Base-by-base conservation (phyloP, 2,797 vertebrate genomes). In the Varecia variegata region DNA sequence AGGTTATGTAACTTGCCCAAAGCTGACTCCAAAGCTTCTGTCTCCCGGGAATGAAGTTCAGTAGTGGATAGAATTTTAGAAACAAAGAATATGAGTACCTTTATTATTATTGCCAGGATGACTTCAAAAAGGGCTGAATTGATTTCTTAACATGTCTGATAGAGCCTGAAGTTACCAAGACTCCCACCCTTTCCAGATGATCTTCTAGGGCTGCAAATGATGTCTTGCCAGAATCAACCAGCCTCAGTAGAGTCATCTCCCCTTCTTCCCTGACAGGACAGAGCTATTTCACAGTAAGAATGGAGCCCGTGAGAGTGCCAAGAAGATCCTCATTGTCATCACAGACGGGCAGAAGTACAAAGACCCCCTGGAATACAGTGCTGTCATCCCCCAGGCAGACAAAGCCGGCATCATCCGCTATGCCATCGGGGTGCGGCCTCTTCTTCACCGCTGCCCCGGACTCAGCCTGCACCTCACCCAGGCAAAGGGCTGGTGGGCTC, bases 311-410 rank as follows among this genome's bases (percentile, higher is more conserved):
- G 60, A 82, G 5, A 92, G 65, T 81, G 98, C 98, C 74, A 98
- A 96, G 93, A 99, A 98, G 96, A 96, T 99, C 88, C 97, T 98
- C 92, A 96, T 98, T 58, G 98, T 99, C 82, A 98, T 98, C 95
- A 99, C 98, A 0, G 98, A 99, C 0, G 98, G 98, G 35, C 85
- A 97, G 95, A 98, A 98, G 40, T 98, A 88, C 23, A 97, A 90
- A 71, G 80, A 62, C n/a, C 38, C 85, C 0, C 70, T 97, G 62
- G 3, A 30, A 0, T 98, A 98, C 62, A 45, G 25, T 0, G 56
- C 79, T 0, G 98, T 98, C 88, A 98, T 98, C 50, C 95, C 96
- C 0, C 79, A 94, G 87, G 98, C 98, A 6, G 92, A 98, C 80
- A 52, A 21, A 43, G 98, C 93, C 0, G 96, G 95, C 17, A 94